Percentiles rank a stretch among this genome's conserved stretches.
phyloP scores from a whole-genome alignment of 2,797 vertebrate genomes.

The Hephaestus fuliginosus region DNA sequence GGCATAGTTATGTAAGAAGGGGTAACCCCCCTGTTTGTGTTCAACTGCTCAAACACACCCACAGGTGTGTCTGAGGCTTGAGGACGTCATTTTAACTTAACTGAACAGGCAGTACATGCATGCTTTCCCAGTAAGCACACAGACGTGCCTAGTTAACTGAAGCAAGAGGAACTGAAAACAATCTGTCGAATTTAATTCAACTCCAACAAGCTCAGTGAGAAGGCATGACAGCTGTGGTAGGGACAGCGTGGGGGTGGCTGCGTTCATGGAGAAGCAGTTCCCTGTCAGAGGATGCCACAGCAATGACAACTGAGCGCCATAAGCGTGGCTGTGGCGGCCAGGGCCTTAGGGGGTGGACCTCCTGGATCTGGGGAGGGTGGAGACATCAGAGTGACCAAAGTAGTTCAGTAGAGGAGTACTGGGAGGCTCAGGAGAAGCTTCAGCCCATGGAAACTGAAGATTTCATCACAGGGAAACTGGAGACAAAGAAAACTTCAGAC shows the following conservation, averaged over 20 bases:
- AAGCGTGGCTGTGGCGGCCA: slow-evolving; percentile 4
- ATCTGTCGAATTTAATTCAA: slow-evolving; percentile 1
- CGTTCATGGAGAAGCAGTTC: slow-evolving; percentile 72
- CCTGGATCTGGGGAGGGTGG: slow-evolving; percentile 80
- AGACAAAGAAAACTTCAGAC: background rate
- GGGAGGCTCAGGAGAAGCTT: slow-evolving; percentile 81
- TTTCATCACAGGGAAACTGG: slow-evolving; percentile 52
- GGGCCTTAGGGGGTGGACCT: slow-evolving; percentile 62
- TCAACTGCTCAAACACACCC: slow-evolving; percentile 36
- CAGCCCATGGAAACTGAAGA: slow-evolving; percentile 63
- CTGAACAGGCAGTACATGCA: background rate
- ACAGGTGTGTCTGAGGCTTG: slow-evolving; percentile 49
- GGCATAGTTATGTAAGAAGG: slow-evolving; percentile 2
- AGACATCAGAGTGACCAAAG: slow-evolving; percentile 61
- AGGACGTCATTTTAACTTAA: slow-evolving; percentile 11
- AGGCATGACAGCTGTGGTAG: slow-evolving; percentile 78
- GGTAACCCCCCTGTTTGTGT: background rate
- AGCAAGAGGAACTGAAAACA: slow-evolving; percentile 9
- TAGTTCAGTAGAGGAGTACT: slow-evolving; percentile 76
- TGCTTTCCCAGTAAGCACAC: slow-evolving; percentile 2
- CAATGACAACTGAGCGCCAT: slow-evolving; percentile 22
- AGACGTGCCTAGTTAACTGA: background rate
- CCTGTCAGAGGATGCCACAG: slow-evolving; percentile 17
- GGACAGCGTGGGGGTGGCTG: slow-evolving; percentile 83
- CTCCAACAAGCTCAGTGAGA: background rate